These are phyloP conservation scores for Eurytoma adleriae DNA, from an alignment of 2,888 invertebrate genomes.

Conservation along the genomic window DNA sequence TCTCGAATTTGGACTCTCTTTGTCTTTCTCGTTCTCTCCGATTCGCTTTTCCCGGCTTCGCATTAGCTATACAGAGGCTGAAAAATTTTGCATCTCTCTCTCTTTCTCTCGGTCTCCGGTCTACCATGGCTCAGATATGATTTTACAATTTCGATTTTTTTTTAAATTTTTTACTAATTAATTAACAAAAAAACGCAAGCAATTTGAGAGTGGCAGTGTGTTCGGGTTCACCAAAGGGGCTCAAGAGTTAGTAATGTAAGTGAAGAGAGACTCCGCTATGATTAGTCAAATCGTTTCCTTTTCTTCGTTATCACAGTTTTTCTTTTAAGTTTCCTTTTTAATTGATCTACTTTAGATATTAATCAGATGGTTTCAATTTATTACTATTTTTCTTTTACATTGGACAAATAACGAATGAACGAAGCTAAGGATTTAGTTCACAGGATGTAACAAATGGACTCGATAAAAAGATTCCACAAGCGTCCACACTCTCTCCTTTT, in stretches of 20 bases:
- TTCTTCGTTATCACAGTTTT: constrained; percentile 5
- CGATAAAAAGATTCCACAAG: constrained; percentile 25
- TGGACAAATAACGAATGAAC: not conserved
- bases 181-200: constrained; percentile 65
- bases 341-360: too few species aligned
- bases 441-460: constrained; percentile 2
- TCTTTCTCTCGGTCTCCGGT: constrained; percentile 67
- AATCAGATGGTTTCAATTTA: not conserved
- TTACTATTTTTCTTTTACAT: not conserved
- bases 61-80: constrained; percentile 62
- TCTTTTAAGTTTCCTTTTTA: too few species aligned
- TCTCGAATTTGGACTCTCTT: constrained; percentile 45
- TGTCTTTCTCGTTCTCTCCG: constrained; percentile 52
- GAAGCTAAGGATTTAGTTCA: constrained; percentile 16
- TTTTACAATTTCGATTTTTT: constrained; percentile 60
- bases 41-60: constrained; percentile 77
- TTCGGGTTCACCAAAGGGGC: constrained; percentile 66
- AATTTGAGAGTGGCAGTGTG: constrained; percentile 80
- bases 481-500: constrained; percentile 19
- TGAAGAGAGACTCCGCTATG: constrained; percentile 21
- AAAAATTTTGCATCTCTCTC: constrained; percentile 64
- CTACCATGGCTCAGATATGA: constrained; percentile 81
- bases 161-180: constrained; percentile 28
- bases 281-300: constrained; percentile 33
- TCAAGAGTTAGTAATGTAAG: constrained; percentile 57